Evolutionary conservation across 2,888 invertebrate genomes (phyloP).

Genomic region (Agrilus mali): DNA sequence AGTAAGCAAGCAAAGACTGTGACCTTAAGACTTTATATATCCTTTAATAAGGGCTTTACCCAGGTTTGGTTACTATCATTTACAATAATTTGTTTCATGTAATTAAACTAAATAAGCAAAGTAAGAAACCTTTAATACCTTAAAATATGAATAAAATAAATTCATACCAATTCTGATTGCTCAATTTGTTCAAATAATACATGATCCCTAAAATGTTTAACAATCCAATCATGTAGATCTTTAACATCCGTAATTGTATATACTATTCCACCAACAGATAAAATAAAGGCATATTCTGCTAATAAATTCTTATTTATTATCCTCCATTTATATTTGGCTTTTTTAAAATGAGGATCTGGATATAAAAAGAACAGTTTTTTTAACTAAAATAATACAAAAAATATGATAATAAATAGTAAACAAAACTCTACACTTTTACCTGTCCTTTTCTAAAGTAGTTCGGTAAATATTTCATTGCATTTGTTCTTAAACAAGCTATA

Average conservation of each 20-base stretch:
- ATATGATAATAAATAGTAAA: background rate
- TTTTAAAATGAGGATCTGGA: slow-evolving; percentile 99
- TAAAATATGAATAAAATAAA: background rate
- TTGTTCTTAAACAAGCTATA: slow-evolving; percentile 87
- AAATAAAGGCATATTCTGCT: slow-evolving; percentile 93
- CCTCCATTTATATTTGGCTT: slow-evolving; percentile 97
- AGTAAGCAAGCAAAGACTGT: no score
- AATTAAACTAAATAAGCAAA: background rate
- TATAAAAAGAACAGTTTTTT: slow-evolving; percentile 97
- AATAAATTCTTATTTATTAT: slow-evolving; percentile 88
- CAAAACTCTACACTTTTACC: slow-evolving; percentile 35
- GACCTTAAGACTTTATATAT: no score
- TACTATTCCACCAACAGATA: slow-evolving; percentile 71
- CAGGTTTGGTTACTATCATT: no score
- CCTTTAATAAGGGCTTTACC: no score
- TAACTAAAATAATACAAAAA: slow-evolving; percentile 44
- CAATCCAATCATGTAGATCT: slow-evolving; percentile 97
- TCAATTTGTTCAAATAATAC: slow-evolving; percentile 71
- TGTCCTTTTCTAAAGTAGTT: slow-evolving; percentile 94
- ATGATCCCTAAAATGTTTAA: slow-evolving; percentile 78
- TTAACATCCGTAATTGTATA: slow-evolving; percentile 98
- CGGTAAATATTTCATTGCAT: slow-evolving; percentile 99
- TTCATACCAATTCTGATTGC: slow-evolving; percentile 62
- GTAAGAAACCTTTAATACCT: background rate
- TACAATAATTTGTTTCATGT: background rate